Evolutionary conservation across 2,888 invertebrate species (phyloP), one percentile per base, ranked within the genome.

Genomic region (Yponomeuta malinellus): DNA sequence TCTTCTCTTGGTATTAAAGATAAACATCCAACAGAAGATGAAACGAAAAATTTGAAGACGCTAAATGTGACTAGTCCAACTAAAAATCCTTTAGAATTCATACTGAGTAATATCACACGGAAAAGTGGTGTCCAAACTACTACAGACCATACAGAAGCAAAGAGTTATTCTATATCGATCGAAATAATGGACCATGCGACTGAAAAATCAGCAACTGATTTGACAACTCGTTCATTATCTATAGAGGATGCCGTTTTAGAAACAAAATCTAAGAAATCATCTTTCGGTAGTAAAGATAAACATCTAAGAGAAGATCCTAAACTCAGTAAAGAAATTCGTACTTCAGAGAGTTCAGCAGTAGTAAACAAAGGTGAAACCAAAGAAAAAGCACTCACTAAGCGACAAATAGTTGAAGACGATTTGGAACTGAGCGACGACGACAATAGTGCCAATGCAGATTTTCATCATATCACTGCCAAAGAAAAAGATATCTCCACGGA

Each of bases 391-490:
- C 68, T 48, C 37, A 48, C 68, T n/a, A 68, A 23, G 9, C 33
- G 37, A 68, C 23, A 9, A 74, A 82, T 81, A 15, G 83, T 92
- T 64, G 87, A 82, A 76, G 83, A 81, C 52, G 91, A 91, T 80
- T 84, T 92, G 76, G 83, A 87, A 75, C 77, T 91, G 72, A 92
- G 90, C 77, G 91, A 92, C 77, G 91, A 92, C 73, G 90, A 89
- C 73, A 83, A 79, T 66, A 83, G 81, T 73, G 89, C 89, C 74
- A 79, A 79, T 73, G 73, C 73, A 48, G 81, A 82, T 67, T 68
- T 73, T 4, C 59, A 66, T 10, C 59, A 64, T 64, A 71, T 72
- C 68, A 70, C 69, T 48, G 71, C 72, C 71, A 63, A 48, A n/a
- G 73, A 74, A 66, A 33, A 33, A 4, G 33, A 33, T 4, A 33